These are phyloP conservation scores for Rhynchotus rufescens DNA, from an alignment of 2,797 vertebrate genomes.

Conservation along the genomic window DNA sequence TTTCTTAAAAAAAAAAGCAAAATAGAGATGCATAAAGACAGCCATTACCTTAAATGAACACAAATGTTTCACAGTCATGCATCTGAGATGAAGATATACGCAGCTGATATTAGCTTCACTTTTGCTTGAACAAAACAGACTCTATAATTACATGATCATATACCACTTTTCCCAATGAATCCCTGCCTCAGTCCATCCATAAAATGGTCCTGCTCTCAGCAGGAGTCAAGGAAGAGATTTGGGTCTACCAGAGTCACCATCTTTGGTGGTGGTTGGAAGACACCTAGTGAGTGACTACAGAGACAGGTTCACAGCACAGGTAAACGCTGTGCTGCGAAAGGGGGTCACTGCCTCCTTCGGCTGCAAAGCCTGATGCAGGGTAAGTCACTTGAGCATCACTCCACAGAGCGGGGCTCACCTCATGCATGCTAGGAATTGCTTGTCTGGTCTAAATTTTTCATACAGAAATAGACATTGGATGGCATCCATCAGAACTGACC, in stretches of 20 bases:
- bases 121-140: background rate
- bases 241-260: background rate
- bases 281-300: background rate
- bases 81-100: background rate
- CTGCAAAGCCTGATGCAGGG: background rate
- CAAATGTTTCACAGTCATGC: background rate
- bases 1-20: background rate
- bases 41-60: background rate
- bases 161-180: background rate
- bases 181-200: background rate
- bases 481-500: constrained; percentile 4
- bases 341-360: background rate
- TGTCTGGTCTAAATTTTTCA: constrained; percentile 15
- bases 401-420: constrained; percentile 7
- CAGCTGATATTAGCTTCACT: background rate
- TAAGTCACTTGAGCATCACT: background rate
- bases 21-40: background rate
- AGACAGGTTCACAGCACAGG: background rate
- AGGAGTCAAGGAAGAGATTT: background rate
- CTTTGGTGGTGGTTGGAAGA: background rate
- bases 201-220: background rate
- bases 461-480: background rate
- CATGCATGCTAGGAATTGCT: background rate
- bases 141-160: background rate
- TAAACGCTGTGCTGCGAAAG: background rate